Evolutionary conservation across 1,140 invertebrate genomes (phyloP), one percentile per base, ranked within the genome.

Genomic region (Dendrolimus kikuchii): DNA sequence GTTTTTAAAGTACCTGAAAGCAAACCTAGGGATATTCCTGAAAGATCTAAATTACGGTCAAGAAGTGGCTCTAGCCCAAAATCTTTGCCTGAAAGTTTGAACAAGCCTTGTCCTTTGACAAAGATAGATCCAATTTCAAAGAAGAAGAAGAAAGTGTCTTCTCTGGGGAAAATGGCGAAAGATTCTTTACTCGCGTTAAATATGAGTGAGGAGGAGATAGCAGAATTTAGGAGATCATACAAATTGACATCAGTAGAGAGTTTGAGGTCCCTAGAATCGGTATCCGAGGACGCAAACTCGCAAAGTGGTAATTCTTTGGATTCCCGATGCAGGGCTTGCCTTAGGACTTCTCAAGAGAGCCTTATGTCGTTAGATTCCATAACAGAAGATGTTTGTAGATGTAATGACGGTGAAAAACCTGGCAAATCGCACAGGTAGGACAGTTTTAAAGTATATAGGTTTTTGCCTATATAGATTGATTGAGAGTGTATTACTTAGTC

Each of bases 321-420:
- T 38, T 87, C 81, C 0, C 69, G 83, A 62, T 86, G 83, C 39
- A 71, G 78, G n/a, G 61, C 77, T 0, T 87, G 84, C 43, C 54
- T 85, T 5, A 62, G 85, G 10, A 76, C 75, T 0, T 87, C 83
- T 0, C 85, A 87, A 53, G 86, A 88, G 45, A 87, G 85, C 56
- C 60, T 88, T 0, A 84, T 87, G 69, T 88, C 86, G 2, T 45
- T 88, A 7, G 85, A 86, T 43, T 87, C 85, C 0, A 87, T 88
- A 6, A 83, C 71, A 0, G 86, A 88, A 51, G 83, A 86, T 54
- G 23, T 23, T 23, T 83, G 81, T 48, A 60, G 67, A 47, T 83
- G 83, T 40, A 51, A 64, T 5, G 75, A 79, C 1, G 76, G 77
- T 1, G 81, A 81, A 7, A 77, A 74, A 47, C 62, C n/a, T 36